Conservation (phyloP, 1,140 invertebrate genomes). For the Orchestia grillus region DNA sequence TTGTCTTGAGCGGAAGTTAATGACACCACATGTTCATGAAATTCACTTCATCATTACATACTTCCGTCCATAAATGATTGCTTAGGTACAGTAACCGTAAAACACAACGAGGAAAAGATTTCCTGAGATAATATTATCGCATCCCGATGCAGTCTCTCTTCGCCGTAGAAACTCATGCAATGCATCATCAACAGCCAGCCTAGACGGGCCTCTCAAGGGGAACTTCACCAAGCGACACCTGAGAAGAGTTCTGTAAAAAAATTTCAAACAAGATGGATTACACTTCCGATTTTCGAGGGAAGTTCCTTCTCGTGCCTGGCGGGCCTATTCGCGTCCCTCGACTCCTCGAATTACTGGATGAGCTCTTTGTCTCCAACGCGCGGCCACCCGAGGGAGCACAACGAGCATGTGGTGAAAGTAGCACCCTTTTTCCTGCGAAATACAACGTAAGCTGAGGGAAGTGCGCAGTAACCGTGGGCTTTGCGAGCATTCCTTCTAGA, state of each 20-base stretch:
- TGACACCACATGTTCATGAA: too few relatives aligned
- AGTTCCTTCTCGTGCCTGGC: not conserved
- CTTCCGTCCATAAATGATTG: too few relatives aligned
- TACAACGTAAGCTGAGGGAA: not conserved
- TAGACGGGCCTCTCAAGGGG: not conserved
- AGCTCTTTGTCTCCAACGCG: not conserved
- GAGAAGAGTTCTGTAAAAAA: constrained; percentile 40
- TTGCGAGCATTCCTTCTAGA: not conserved
- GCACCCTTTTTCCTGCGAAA: not conserved
- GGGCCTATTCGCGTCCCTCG: not conserved
- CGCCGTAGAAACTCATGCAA: not conserved
- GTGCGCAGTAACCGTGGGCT: not conserved
- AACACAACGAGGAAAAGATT: not conserved
- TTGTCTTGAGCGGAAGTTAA: too few relatives aligned
- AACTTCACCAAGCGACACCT: not conserved
- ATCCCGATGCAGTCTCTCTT: not conserved
- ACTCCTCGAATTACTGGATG: not conserved
- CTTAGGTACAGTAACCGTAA: too few relatives aligned
- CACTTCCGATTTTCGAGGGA: constrained; percentile 21
- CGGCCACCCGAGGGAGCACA: not conserved
- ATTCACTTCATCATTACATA: too few relatives aligned
- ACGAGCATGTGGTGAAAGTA: not conserved
- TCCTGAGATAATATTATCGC: not conserved
- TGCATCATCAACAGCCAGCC: not conserved
- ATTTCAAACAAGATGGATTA: constrained; percentile 14